Evolutionary conservation across 2,888 invertebrate species (phyloP).

Genomic region (Netelia inedita): DNA sequence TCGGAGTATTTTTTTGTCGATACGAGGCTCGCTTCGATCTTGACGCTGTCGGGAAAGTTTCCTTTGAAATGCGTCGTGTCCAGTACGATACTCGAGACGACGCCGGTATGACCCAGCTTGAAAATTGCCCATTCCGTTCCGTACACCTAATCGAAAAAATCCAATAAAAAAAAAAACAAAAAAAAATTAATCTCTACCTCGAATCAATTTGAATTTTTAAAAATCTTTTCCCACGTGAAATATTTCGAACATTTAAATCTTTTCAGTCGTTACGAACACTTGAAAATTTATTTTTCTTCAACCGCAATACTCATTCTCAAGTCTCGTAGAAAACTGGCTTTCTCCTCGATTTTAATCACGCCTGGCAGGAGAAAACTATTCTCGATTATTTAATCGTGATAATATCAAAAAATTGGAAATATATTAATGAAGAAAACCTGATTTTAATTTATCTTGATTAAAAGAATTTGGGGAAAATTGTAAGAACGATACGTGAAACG

Average conservation of each 20-base stretch:
- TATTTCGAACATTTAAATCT: neutral
- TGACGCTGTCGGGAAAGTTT: constrained; percentile 88
- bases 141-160: constrained; percentile 64
- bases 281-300: too few species aligned
- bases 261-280: neutral
- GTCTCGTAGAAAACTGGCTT: too few species aligned
- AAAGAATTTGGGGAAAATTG: too few species aligned
- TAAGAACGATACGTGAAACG: too few species aligned
- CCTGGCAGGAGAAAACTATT: too few species aligned
- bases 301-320: too few species aligned
- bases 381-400: too few species aligned
- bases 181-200: neutral
- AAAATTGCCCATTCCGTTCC: constrained; percentile 89
- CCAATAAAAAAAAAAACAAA: neutral
- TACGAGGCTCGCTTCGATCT: constrained; percentile 86
- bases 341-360: too few species aligned
- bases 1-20: constrained; percentile 80
- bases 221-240: neutral
- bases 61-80: constrained; percentile 89
- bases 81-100: constrained; percentile 86
- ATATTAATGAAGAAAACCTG: too few species aligned
- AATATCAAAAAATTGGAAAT: too few species aligned
- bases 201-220: too few species aligned
- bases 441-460: too few species aligned
- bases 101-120: constrained; percentile 87